These are phyloP conservation scores for Epiperipatus broadwayi DNA, from an alignment of 2,888 invertebrate species.

Conservation along the genomic window DNA sequence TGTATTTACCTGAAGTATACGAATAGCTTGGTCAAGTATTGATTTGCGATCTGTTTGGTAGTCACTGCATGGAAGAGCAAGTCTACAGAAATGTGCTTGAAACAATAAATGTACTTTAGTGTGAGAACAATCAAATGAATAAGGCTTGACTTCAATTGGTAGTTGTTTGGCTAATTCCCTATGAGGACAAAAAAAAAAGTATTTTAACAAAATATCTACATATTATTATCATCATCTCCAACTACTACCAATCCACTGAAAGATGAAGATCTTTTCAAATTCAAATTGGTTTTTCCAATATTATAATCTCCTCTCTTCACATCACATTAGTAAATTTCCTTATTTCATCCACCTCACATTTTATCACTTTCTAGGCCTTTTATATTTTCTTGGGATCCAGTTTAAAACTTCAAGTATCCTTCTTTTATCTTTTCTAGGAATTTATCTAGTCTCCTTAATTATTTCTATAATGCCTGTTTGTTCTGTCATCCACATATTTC, in stretches of 20 bases:
- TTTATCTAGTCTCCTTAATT: too few species aligned
- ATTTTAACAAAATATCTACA: too few species aligned
- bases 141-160: conserved; percentile 46
- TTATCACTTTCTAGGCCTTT: too few species aligned
- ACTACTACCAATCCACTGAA: conserved; percentile 5
- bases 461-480: too few species aligned
- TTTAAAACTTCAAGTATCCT: too few species aligned
- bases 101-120: conserved; percentile 80
- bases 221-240: too few species aligned
- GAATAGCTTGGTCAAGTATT: conserved; percentile 81
- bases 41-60: conserved; percentile 91
- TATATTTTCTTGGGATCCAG: too few species aligned
- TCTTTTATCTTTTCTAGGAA: too few species aligned
- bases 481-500: too few species aligned
- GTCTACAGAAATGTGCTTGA: conserved; percentile 76
- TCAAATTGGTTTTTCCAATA: conserved; percentile 20
- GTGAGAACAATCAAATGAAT: conserved; percentile 69
- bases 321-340: too few species aligned
- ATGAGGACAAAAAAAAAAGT: too few species aligned
- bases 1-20: conserved; percentile 77
- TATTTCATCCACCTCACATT: too few species aligned
- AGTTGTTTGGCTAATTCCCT: conserved; percentile 62
- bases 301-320: not conserved
- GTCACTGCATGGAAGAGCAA: conserved; percentile 68
- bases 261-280: conserved; percentile 7